Base-by-base conservation (phyloP, 2,113 vertebrate genomes). In the Zapus hudsonius region DNA sequence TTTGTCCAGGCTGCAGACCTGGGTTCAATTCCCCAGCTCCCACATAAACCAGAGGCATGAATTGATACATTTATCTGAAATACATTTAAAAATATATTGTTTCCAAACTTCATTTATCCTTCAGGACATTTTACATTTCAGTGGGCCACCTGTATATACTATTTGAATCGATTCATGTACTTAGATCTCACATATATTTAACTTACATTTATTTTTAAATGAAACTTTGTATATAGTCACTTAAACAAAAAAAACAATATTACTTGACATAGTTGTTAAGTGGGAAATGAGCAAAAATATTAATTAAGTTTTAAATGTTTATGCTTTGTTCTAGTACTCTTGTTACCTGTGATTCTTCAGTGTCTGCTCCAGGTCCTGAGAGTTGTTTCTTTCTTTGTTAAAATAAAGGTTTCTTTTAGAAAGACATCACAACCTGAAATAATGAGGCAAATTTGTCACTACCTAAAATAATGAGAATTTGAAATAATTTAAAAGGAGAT, bases 401-500 rank as follows among this genome's bases (percentile, higher is more conserved):
- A 89, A 70, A 89, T 31, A 74, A 47, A 70, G 0, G 2, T 10
- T 22, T 63, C 59, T 95, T 52, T 27, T 52, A 66, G 29, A 36
- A 92, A 92, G 12, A 38, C 27, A 44, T 17, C 36, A 72, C 16
- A 69, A 63, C n/a, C 44, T 89, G 75, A 75, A 85, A 81, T 25
- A 70, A 55, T 11, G 63, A 74, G 22, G 79, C 23, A 91, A 59
- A 85, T 25, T 63, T 89, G 42, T 10, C 57, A 76, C 29, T 72
- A 38, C 33, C 15, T 81, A 91, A 82, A 86, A 66, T 57, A 73
- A 61, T 13, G 78, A 23, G 20, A 84, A 91, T 81, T 59, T 52
- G 72, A 87, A 73, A 13, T 92, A 64, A 92, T 42, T 86, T 82
- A 40, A 63, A 84, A 87, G 47, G 47, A 78, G 11, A 78, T 52